phyloP scores from a whole-genome alignment of 2,888 invertebrate genomes.

The Corbicula japonica region DNA sequence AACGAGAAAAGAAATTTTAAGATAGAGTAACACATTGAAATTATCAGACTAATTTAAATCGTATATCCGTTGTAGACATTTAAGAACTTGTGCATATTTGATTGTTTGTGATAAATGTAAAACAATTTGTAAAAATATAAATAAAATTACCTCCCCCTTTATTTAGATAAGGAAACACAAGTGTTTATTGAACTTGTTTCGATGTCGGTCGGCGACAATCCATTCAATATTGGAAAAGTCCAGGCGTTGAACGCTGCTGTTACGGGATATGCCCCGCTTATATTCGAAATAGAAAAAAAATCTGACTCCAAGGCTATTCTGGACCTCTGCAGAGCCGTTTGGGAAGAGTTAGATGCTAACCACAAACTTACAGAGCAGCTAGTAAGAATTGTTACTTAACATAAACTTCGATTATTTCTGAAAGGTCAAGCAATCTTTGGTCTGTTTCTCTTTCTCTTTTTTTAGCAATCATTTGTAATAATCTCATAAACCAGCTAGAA shows the following conservation, averaged over 20 bases:
- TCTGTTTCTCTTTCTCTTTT: too few species aligned
- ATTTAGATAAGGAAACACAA: constrained; percentile 74
- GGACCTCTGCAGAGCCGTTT: constrained; percentile 75
- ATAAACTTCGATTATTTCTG: too few species aligned
- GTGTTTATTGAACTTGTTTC: constrained; percentile 81
- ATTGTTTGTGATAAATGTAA: not conserved
- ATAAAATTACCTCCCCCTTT: constrained; percentile 31
- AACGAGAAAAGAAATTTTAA: too few species aligned
- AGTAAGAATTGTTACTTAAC: constrained; percentile 65
- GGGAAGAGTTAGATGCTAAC: constrained; percentile 76
- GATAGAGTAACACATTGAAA: too few species aligned
- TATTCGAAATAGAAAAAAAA: constrained; percentile 76
- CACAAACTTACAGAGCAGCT: constrained; percentile 77
- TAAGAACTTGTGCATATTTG: not conserved
- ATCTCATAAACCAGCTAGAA: too few species aligned
- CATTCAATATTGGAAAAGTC: constrained; percentile 78
- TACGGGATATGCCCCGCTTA: constrained; percentile 83
- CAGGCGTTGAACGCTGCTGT: constrained; percentile 81
- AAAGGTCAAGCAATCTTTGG: too few species aligned
- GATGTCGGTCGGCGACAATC: constrained; percentile 79
- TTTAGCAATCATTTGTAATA: too few species aligned
- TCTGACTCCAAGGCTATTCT: constrained; percentile 73
- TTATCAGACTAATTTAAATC: too few species aligned
- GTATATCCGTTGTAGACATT: too few species aligned
- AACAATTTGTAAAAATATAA: not conserved